Conservation (phyloP, 2,888 invertebrate genomes). For the Hirtodrosophila confusa region DNA sequence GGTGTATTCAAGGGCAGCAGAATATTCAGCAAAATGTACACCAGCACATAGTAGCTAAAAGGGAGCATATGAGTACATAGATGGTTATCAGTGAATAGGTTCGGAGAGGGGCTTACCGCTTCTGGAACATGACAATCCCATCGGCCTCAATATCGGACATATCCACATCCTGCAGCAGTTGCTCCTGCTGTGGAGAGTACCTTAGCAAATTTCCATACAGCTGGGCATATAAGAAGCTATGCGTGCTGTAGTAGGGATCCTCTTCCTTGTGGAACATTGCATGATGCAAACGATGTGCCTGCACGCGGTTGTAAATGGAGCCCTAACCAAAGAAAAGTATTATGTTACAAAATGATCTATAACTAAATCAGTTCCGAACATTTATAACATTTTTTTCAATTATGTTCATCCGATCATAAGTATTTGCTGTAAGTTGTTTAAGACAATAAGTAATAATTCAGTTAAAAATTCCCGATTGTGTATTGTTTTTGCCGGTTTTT, state of each 20-base stretch:
- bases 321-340: conserved; percentile 85
- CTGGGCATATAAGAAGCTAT: conserved; percentile 93
- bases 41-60: conserved; percentile 88
- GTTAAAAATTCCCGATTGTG: no score
- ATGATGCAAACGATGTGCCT: conserved; percentile 92
- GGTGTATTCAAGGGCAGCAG: conserved; percentile 91
- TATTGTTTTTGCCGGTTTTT: no score
- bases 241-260: conserved; percentile 92
- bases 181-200: conserved; percentile 88
- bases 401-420: no score
- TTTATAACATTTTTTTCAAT: no score
- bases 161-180: conserved; percentile 88
- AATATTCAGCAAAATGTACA: conserved; percentile 88
- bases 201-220: conserved; percentile 89
- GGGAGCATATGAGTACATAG: conserved; percentile 2
- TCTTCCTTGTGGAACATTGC: conserved; percentile 89
- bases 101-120: conserved; percentile 85
- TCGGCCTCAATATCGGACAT: conserved; percentile 92
- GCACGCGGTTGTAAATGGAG: conserved; percentile 93
- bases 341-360: background rate
- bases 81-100: no score
- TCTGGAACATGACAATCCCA: conserved; percentile 92
- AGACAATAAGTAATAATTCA: no score
- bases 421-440: no score
- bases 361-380: conserved; percentile 3